phyloP scores from a whole-genome alignment of 2,888 invertebrate genomes.

The Entomobrya proxima region DNA sequence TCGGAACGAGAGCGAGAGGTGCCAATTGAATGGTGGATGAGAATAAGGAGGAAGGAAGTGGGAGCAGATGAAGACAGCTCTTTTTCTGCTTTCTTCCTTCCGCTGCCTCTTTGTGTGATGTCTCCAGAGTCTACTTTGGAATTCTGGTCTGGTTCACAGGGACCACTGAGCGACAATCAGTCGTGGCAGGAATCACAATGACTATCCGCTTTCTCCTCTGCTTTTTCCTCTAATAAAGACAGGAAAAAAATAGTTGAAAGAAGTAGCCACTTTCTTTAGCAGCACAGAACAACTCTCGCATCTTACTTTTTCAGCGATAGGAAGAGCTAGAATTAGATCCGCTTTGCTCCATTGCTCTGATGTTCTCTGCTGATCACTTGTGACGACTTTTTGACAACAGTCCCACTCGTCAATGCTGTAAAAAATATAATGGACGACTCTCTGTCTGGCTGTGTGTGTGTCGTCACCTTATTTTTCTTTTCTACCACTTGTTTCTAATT shows the following conservation, averaged over 20 bases:
- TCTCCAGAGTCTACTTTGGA: slow-evolving; percentile 45
- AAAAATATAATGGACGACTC: no score
- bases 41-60: neutral
- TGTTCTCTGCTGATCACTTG: neutral
- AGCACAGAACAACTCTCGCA: neutral
- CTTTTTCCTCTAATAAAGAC: slow-evolving; percentile 30
- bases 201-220: slow-evolving; percentile 54
- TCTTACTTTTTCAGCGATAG: neutral
- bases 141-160: slow-evolving; percentile 63
- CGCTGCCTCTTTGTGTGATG: neutral
- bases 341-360: slow-evolving; percentile 51
- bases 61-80: neutral
- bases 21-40: neutral
- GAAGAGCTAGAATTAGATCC: slow-evolving; percentile 44
- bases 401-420: slow-evolving; percentile 3
- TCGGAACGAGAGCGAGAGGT: no score
- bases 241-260: no score
- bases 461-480: no score
- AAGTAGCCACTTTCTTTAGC: no score
- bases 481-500: no score
- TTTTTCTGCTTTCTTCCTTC: neutral
- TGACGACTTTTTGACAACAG: slow-evolving; percentile 22
- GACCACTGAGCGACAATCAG: slow-evolving; percentile 72
- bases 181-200: slow-evolving; percentile 71
- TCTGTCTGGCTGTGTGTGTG: no score